Percentiles rank a stretch among this genome's conserved stretches.
Conservation (phyloP, 2,113 vertebrate genomes). For the Erythrocercus mccallii region DNA sequence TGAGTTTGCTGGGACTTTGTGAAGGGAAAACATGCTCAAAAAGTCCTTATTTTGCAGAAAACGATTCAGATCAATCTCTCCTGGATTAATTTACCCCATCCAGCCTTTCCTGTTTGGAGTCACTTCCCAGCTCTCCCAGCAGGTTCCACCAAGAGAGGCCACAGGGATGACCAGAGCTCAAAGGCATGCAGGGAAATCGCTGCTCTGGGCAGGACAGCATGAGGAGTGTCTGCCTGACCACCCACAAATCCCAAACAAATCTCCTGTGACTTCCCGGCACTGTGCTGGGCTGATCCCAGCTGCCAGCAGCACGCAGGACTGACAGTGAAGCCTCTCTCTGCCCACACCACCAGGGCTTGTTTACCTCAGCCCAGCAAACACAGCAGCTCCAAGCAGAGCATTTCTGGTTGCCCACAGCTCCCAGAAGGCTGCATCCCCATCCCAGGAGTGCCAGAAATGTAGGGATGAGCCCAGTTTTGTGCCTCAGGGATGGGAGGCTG, state of each 20-base stretch:
- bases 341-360: not conserved
- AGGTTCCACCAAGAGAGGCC: not conserved
- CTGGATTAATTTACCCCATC: not conserved
- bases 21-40: not conserved
- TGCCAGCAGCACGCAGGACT: not conserved
- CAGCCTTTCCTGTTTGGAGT: not conserved
- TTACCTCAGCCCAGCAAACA: not conserved
- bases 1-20: not conserved
- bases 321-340: not conserved
- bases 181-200: not conserved
- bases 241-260: not conserved
- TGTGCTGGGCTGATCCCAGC: rapidly evolving
- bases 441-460: not conserved
- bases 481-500: not conserved
- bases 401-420: not conserved
- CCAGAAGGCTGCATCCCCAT: not conserved
- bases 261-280: not conserved
- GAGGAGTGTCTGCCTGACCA: not conserved
- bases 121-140: not conserved
- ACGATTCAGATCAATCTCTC: not conserved
- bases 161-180: rapidly evolving
- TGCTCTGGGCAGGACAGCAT: not conserved
- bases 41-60: not conserved
- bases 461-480: rapidly evolving
- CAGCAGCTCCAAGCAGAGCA: not conserved